Conservation (phyloP, 2,888 invertebrate species). For the Drosophila phalerata region DNA sequence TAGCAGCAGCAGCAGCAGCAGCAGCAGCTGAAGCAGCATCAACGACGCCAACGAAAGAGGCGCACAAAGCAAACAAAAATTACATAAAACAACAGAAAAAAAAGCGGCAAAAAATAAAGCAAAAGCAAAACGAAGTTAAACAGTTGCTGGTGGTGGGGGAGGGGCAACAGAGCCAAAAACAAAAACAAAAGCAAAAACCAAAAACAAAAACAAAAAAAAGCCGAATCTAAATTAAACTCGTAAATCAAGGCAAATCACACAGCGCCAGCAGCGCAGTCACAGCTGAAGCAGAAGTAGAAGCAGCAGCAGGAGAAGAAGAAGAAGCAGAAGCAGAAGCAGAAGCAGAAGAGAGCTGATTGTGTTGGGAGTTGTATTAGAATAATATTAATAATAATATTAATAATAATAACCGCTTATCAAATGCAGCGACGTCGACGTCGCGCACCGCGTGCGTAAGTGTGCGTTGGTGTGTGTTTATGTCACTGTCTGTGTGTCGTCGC, state of each 20-base stretch:
- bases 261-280: background rate
- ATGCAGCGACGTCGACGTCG: constrained; percentile 74
- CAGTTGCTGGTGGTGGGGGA: background rate
- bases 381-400: constrained; percentile 9
- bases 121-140: constrained; percentile 3
- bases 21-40: constrained; percentile 27
- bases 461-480: constrained; percentile 15
- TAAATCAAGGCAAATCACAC: constrained; percentile 56
- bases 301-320: background rate
- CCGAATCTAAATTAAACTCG: constrained; percentile 56
- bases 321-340: background rate
- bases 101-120: constrained; percentile 9
- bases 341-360: no score
- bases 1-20: constrained; percentile 21
- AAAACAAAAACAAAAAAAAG: constrained; percentile 12
- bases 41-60: constrained; percentile 35
- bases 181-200: background rate
- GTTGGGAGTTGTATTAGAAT: background rate
- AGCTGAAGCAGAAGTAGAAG: background rate
- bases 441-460: constrained; percentile 67
- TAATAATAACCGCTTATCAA: constrained; percentile 59
- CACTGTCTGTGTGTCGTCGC: constrained; percentile 10
- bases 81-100: constrained; percentile 51
- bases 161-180: constrained; percentile 23
- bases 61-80: constrained; percentile 50